Base-by-base conservation (phyloP, 2,797 vertebrate genomes). In the Gymnodraco acuticeps region DNA sequence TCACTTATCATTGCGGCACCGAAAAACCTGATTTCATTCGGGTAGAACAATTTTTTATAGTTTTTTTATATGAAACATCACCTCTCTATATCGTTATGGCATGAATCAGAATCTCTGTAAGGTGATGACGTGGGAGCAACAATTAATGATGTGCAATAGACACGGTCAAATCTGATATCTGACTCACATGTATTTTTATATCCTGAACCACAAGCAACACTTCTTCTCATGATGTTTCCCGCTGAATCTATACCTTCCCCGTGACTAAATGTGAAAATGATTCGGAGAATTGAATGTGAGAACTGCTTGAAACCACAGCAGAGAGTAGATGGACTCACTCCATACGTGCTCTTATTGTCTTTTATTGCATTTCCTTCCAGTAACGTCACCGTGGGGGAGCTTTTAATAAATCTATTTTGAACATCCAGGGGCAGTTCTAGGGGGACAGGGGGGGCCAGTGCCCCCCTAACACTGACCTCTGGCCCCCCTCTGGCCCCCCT, bases 181-280 rank as follows among this genome's bases (percentile, higher is more conserved):
- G 12, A 61, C 51, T 33, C 46, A 43, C 15, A 15, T 5, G 45
- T 33, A 2, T 12, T 65, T 55, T 27, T n/a, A 55, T 16, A 20
- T 38, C n/a, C 9, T 61, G 38, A 38, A 45, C 41, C 8, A 23
- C 6, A 3, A 19, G 11, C 17, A 16, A 7, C 47, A 31, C 48
- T 33, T 19, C n/a, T 11, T 23, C 42, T 31, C 45, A n/a, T 43
- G 1, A 73, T 17, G 27, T 23, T 62, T 60, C 38, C 13, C 7
- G 23, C 19, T 63, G 48, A 27, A 58, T 27, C n/a, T n/a, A 66
- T 45, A 41, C 10, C 27, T 31, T 69, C 31, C 15, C 1, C 3
- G 3, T 33, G n/a, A 65, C 59, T 27, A 52, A 68, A 71, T 15
- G 51, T 33, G 45, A 41, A 52, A 68, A 64, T 46, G 19, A 50